Conservation (phyloP, 2,888 invertebrate species). For the Helleia helle region DNA sequence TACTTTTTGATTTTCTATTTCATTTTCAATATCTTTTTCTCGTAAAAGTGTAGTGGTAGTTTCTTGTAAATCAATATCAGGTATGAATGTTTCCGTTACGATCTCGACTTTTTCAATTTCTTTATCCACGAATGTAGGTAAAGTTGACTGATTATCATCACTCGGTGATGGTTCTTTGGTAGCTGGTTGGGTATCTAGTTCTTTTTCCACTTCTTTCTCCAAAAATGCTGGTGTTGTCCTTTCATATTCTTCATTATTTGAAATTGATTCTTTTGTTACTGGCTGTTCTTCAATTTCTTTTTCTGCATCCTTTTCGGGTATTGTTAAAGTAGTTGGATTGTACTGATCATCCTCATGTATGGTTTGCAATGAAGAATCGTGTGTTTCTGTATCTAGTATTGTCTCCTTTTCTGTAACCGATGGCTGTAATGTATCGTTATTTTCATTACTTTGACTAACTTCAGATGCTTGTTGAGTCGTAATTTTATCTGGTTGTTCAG, state of each 20-base stretch:
- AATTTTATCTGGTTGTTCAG: constrained; percentile 9
- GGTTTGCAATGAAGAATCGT: background rate
- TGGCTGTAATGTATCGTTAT: background rate
- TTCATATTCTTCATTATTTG: constrained; percentile 1
- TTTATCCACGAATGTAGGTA: background rate
- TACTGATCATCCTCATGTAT: background rate
- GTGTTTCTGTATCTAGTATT: background rate
- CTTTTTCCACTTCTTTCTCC: background rate
- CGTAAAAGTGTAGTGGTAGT: background rate
- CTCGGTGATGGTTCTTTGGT: background rate
- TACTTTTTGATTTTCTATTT: background rate
- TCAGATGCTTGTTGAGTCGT: no score
- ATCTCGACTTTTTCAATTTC: background rate
- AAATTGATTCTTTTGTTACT: constrained; percentile 1
- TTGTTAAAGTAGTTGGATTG: background rate
- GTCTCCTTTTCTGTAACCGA: background rate
- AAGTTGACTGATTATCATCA: background rate
- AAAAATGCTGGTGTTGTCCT: background rate
- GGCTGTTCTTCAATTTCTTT: constrained; percentile 1
- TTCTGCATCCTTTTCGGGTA: background rate
- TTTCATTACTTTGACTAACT: background rate
- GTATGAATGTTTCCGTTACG: no score
- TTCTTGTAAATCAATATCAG: background rate
- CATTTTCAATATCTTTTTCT: background rate
- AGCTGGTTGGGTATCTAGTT: background rate